Percentiles rank a stretch among this genome's conserved stretches.
These are phyloP conservation scores for Iphiclides podalirius DNA, from an alignment of 2,888 invertebrate species.

Conservation along the genomic window DNA sequence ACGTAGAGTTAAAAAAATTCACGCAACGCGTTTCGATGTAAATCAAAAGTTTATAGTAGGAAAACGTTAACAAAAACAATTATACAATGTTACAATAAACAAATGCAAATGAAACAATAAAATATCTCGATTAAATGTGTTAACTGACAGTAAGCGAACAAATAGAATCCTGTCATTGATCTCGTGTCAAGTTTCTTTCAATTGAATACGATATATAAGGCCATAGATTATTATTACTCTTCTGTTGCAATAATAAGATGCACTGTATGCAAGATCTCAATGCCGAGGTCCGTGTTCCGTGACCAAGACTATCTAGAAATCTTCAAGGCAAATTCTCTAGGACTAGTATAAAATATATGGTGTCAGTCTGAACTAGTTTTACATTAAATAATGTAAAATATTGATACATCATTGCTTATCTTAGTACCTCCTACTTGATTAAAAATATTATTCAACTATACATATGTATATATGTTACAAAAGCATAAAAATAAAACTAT, in stretches of 20 bases:
- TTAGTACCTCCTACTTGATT: too few relatives aligned
- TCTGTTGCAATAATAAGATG: slow-evolving; percentile 21
- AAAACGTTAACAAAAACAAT: background rate
- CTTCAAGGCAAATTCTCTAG: slow-evolving; percentile 7
- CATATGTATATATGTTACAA: too few relatives aligned
- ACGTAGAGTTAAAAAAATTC: too few relatives aligned
- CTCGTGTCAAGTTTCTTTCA: slow-evolving; percentile 21
- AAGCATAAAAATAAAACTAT: too few relatives aligned
- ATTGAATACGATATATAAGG: slow-evolving; percentile 21
- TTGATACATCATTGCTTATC: background rate
- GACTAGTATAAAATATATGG: background rate
- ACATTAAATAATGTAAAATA: too few relatives aligned
- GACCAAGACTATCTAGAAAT: slow-evolving; percentile 16
- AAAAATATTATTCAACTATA: too few relatives aligned
- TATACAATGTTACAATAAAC: slow-evolving; percentile 4
- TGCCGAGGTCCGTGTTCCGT: slow-evolving; percentile 20
- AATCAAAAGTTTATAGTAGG: background rate
- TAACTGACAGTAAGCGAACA: slow-evolving; percentile 11
- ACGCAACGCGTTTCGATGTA: background rate
- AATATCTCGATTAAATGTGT: slow-evolving; percentile 3
- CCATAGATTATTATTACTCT: slow-evolving; percentile 15
- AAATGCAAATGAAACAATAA: background rate
- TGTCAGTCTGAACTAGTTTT: too few relatives aligned
- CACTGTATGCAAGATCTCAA: slow-evolving; percentile 14
- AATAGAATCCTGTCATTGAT: slow-evolving; percentile 22